Conservation (phyloP, 2,888 invertebrate species). For the Villa cingulata region DNA sequence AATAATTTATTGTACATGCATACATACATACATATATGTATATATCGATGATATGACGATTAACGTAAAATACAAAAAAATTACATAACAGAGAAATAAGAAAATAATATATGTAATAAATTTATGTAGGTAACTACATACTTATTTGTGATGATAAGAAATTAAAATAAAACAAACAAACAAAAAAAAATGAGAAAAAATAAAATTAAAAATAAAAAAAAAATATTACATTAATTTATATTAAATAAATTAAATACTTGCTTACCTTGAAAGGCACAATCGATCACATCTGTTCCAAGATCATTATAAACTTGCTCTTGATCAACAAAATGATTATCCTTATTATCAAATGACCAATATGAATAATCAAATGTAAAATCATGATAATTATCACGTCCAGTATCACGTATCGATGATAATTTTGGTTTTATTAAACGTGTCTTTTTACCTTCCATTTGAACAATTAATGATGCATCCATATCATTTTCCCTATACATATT, state of each 20-base stretch:
- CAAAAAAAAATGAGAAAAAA: too few relatives aligned
- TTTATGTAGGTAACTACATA: too few relatives aligned
- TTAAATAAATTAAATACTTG: not conserved
- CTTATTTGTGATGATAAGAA: too few relatives aligned
- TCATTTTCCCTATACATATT: constrained; percentile 68
- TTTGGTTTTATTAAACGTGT: constrained; percentile 64
- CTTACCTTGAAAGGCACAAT: constrained; percentile 59
- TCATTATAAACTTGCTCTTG: constrained; percentile 68
- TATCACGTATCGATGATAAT: constrained; percentile 30
- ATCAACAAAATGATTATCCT: constrained; percentile 57
- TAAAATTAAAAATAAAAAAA: too few relatives aligned
- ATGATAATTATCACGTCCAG: constrained; percentile 49
- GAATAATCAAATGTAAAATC: constrained; percentile 84
- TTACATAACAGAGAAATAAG: too few relatives aligned
- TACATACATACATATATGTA: too few relatives aligned
- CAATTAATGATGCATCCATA: constrained; percentile 68
- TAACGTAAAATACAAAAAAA: too few relatives aligned
- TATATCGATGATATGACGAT: not conserved
- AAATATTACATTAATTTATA: too few relatives aligned
- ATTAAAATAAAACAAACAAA: too few relatives aligned
- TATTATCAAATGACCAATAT: constrained; percentile 67
- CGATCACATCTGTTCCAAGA: constrained; percentile 58
- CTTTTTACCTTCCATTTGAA: constrained; percentile 74
- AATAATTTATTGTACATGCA: too few relatives aligned
- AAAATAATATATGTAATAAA: too few relatives aligned